phyloP scores from a whole-genome alignment of 2,888 invertebrate genomes.

The Ennomos quercinarius region DNA sequence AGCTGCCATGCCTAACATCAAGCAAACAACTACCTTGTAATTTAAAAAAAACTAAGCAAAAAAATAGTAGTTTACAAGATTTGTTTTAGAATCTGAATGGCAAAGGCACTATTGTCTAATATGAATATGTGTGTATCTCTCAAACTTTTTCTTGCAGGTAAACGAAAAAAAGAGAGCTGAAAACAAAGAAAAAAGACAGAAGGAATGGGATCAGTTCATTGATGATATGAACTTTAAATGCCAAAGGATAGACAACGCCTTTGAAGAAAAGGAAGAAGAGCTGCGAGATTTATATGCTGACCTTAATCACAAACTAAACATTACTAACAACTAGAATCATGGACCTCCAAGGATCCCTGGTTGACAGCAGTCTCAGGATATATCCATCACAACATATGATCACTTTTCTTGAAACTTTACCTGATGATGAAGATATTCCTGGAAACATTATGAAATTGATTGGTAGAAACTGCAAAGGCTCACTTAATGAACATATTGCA shows the following conservation, averaged over 20 bases:
- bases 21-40: too few relatives aligned
- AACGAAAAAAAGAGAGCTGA: slow-evolving; percentile 57
- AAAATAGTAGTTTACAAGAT: too few relatives aligned
- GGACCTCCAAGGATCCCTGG: slow-evolving; percentile 86
- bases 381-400: slow-evolving; percentile 86
- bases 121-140: too few relatives aligned
- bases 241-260: slow-evolving; percentile 90
- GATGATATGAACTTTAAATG: slow-evolving; percentile 92
- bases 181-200: slow-evolving; percentile 67
- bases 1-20: too few relatives aligned
- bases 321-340: slow-evolving; percentile 75
- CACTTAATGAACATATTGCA: slow-evolving; percentile 6
- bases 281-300: slow-evolving; percentile 90
- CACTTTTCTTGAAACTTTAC: slow-evolving; percentile 81
- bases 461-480: slow-evolving; percentile 43
- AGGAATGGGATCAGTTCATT: slow-evolving; percentile 91
- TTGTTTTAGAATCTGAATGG: too few relatives aligned
- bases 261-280: slow-evolving; percentile 92
- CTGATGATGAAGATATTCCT: slow-evolving; percentile 79
- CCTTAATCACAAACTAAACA: slow-evolving; percentile 89
- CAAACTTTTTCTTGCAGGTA: slow-evolving; percentile 51
- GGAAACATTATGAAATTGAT: slow-evolving; percentile 74
- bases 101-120: too few relatives aligned
- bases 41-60: too few relatives aligned
- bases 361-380: slow-evolving; percentile 87